phyloP scores from a whole-genome alignment of 1,140 invertebrate species.

The Caerostris darwini region DNA sequence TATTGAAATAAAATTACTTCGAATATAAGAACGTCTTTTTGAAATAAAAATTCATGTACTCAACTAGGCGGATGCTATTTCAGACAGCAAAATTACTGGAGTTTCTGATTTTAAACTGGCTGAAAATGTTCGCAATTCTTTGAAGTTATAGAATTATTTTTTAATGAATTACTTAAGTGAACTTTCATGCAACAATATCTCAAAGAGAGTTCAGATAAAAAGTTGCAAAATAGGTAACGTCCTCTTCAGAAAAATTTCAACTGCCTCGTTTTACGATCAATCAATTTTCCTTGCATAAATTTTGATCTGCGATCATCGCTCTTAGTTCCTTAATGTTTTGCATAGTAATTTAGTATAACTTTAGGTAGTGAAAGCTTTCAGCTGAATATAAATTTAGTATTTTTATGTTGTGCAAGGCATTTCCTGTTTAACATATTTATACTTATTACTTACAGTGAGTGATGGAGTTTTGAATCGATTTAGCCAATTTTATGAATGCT shows the following conservation, averaged over 20 bases:
- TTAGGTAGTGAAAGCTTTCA: not conserved
- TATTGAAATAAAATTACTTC: not conserved
- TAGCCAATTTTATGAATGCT: not conserved
- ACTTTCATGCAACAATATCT: not conserved
- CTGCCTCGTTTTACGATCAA: not conserved
- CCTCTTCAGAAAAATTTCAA: not conserved
- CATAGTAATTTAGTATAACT: not conserved
- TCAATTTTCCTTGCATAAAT: not conserved
- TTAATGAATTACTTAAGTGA: not conserved
- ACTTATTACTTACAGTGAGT: not conserved
- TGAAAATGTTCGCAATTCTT: not conserved
- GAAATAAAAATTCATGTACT: not conserved
- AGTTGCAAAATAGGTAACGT: not conserved
- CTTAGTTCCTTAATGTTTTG: slow-evolving; percentile 7
- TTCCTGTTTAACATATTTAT: slow-evolving; percentile 1
- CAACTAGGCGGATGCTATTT: not conserved
- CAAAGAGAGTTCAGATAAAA: not conserved
- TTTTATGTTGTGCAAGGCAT: not conserved
- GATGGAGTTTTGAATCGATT: not conserved
- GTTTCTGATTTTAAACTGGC: not conserved
- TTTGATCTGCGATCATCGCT: not conserved
- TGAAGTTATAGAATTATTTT: not conserved
- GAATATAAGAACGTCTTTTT: not conserved
- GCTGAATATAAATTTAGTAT: not conserved
- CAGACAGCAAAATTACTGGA: not conserved